phyloP scores from a whole-genome alignment of 2,113 vertebrate genomes.

The Gavia stellata region DNA sequence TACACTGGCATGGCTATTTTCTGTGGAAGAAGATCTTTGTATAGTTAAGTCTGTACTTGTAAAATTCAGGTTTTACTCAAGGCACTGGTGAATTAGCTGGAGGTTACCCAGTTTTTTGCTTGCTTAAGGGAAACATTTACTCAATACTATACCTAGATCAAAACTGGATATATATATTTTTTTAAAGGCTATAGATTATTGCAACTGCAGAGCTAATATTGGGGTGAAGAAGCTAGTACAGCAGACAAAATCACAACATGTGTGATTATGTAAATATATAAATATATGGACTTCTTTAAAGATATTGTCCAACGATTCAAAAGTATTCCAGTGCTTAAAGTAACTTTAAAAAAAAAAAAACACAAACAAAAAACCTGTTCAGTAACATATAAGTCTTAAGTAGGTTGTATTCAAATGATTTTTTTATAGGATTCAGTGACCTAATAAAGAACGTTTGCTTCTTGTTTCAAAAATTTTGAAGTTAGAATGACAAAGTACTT shows the following conservation, averaged over 20 bases:
- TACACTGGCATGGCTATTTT: background rate
- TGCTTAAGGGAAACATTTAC: background rate
- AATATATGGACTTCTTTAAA: background rate
- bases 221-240: background rate
- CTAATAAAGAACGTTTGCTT: background rate
- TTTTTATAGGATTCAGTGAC: background rate
- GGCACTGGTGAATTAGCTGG: background rate
- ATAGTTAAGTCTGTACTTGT: background rate
- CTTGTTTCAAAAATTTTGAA: background rate
- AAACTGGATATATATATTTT: background rate
- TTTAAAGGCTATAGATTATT: background rate
- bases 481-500: background rate
- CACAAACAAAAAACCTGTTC: background rate
- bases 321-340: background rate
- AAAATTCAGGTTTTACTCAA: background rate
- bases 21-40: background rate
- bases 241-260: background rate
- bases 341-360: background rate
- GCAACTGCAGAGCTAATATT: background rate
- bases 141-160: background rate
- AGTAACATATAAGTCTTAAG: background rate
- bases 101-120: background rate
- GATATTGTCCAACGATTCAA: background rate
- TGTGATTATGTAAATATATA: background rate
- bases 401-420: background rate